Conservation (phyloP, 30 jellyfish, hydroid and myxozoan genomes). For the Aurelia aurita region DNA sequence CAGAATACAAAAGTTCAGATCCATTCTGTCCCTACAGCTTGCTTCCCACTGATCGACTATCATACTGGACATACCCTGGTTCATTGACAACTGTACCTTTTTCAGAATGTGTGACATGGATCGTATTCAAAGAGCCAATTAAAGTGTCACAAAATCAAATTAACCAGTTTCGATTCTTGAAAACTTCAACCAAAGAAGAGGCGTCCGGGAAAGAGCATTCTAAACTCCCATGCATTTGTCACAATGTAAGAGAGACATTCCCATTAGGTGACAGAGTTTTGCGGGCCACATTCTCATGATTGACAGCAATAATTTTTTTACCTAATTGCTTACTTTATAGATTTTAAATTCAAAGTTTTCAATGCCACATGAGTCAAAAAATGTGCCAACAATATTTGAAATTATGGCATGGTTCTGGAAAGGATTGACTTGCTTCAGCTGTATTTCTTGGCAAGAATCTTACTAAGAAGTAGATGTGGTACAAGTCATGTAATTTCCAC, state of each 20-base stretch:
- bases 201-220: conserved; percentile 24
- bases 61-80: conserved; percentile 93
- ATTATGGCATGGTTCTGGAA: too few relatives aligned
- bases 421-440: too few relatives aligned
- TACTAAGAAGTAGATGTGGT: too few relatives aligned
- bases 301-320: background rate
- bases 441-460: too few relatives aligned
- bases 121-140: conserved; percentile 84
- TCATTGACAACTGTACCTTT: conserved; percentile 97
- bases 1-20: conserved; percentile 3
- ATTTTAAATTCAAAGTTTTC: too few relatives aligned
- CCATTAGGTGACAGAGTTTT: conserved; percentile 77
- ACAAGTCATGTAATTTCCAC: too few relatives aligned
- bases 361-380: too few relatives aligned
- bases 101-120: conserved; percentile 97
- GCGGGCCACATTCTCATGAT: conserved; percentile 54
- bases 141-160: conserved; percentile 66
- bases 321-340: too few relatives aligned
- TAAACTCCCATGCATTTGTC: conserved; percentile 55
- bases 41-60: conserved; percentile 59
- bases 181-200: conserved; percentile 68
- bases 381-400: too few relatives aligned
- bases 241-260: conserved; percentile 75
- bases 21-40: conserved; percentile 79
- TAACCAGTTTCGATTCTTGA: conserved; percentile 47